These are phyloP conservation scores for Amphimedon queenslandica DNA, from an alignment of 37 sponge, comb jelly and placozoan genomes.

Conservation along the genomic window DNA sequence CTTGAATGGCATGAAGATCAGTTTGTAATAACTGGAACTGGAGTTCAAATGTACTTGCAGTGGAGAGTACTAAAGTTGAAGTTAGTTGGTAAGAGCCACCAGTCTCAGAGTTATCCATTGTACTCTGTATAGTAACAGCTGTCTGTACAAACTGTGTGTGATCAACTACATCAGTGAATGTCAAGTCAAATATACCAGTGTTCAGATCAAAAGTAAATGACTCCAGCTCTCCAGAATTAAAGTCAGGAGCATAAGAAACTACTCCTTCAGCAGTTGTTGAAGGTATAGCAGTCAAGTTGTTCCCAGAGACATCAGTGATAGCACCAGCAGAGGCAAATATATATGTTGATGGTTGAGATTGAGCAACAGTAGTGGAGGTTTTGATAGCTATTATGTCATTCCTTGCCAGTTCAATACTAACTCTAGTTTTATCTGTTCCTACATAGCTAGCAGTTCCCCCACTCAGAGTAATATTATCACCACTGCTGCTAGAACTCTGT, in stretches of 20 bases:
- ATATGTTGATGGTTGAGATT: slow-evolving; percentile 21
- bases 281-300: slow-evolving; percentile 33
- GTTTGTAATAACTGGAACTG: slow-evolving; percentile 40
- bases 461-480: slow-evolving; percentile 27
- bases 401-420: slow-evolving; percentile 46
- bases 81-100: slow-evolving; percentile 34
- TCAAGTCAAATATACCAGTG: slow-evolving; percentile 38
- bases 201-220: slow-evolving; percentile 72
- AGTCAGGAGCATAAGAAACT: slow-evolving; percentile 20
- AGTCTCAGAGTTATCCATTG: slow-evolving; percentile 11
- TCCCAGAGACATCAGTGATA: slow-evolving; percentile 54
- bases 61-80: not conserved
- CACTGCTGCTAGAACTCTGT: slow-evolving; percentile 37
- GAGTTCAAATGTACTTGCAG: slow-evolving; percentile 46
- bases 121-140: slow-evolving; percentile 56
- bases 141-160: slow-evolving; percentile 33
- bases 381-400: slow-evolving; percentile 63
- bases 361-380: slow-evolving; percentile 33
- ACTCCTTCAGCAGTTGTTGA: slow-evolving; percentile 16
- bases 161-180: slow-evolving; percentile 74
- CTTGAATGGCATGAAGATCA: slow-evolving; percentile 48
- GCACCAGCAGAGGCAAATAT: slow-evolving; percentile 35
- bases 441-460: slow-evolving; percentile 27
- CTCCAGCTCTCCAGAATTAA: slow-evolving; percentile 33
- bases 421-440: slow-evolving; percentile 12